These are phyloP conservation scores for Cylas formicarius DNA, from an alignment of 1,140 invertebrate genomes.

Conservation along the genomic window DNA sequence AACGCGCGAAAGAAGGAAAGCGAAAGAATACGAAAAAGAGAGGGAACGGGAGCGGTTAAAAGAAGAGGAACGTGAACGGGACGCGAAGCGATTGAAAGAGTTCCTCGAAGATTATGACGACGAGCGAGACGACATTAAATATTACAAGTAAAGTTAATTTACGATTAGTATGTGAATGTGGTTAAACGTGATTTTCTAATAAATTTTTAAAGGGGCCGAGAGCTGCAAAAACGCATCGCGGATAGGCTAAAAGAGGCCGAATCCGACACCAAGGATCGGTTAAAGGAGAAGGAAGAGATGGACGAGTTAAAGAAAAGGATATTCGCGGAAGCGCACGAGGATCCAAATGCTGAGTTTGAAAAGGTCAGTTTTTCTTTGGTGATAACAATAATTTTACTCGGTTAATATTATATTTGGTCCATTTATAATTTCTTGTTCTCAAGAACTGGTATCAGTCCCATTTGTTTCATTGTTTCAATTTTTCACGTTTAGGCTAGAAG, in stretches of 20 bases:
- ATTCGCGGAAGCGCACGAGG: slow-evolving; percentile 68
- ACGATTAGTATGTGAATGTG: not conserved
- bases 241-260: slow-evolving; percentile 90
- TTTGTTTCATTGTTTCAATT: no score
- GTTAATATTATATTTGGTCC: no score
- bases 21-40: slow-evolving; percentile 89
- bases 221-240: slow-evolving; percentile 77
- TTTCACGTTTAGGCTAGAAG: slow-evolving; percentile 58
- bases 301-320: slow-evolving; percentile 81
- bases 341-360: slow-evolving; percentile 78
- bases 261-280: slow-evolving; percentile 79
- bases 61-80: slow-evolving; percentile 76
- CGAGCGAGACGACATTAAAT: slow-evolving; percentile 92
- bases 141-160: slow-evolving; percentile 69
- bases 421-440: no score
- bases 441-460: no score
- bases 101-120: slow-evolving; percentile 99
- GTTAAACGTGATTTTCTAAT: slow-evolving; percentile 2
- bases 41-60: slow-evolving; percentile 74
- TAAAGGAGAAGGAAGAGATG: slow-evolving; percentile 86
- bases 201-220: slow-evolving; percentile 61
- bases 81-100: slow-evolving; percentile 91
- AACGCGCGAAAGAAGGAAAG: slow-evolving; percentile 82
- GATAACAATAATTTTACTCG: no score
- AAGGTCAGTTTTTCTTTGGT: slow-evolving; percentile 50